phyloP scores from a whole-genome alignment of 2,888 invertebrate genomes.

The Odontocerum albicorne region DNA sequence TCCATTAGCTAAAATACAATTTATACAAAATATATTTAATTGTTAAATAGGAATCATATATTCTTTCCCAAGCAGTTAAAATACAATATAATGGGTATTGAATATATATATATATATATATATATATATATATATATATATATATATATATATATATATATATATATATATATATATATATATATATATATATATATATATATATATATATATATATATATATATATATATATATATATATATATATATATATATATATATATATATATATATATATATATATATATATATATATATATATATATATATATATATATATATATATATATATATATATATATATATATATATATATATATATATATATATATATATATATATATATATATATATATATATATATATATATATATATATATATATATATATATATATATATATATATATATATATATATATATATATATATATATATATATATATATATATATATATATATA shows the following conservation, averaged over 20 bases:
- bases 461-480: constrained; percentile 7
- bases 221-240: constrained; percentile 12
- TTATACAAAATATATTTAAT: too few species aligned
- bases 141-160: constrained; percentile 16
- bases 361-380: not conserved
- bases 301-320: constrained; percentile 19
- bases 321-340: constrained; percentile 21
- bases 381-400: constrained; percentile 6
- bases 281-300: constrained; percentile 16
- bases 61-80: too few species aligned
- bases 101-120: not conserved
- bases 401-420: constrained; percentile 7
- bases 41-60: too few species aligned
- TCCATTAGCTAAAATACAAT: too few species aligned
- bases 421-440: constrained; percentile 7
- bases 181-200: constrained; percentile 19
- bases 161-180: constrained; percentile 17
- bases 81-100: not conserved
- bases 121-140: constrained; percentile 10
- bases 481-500: constrained; percentile 7
- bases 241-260: constrained; percentile 11
- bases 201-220: constrained; percentile 19
- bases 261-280: constrained; percentile 13
- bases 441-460: constrained; percentile 7
- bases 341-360: not conserved